Conservation (phyloP, 2,113 vertebrate genomes). For the Aspidoscelis tigris region DNA sequence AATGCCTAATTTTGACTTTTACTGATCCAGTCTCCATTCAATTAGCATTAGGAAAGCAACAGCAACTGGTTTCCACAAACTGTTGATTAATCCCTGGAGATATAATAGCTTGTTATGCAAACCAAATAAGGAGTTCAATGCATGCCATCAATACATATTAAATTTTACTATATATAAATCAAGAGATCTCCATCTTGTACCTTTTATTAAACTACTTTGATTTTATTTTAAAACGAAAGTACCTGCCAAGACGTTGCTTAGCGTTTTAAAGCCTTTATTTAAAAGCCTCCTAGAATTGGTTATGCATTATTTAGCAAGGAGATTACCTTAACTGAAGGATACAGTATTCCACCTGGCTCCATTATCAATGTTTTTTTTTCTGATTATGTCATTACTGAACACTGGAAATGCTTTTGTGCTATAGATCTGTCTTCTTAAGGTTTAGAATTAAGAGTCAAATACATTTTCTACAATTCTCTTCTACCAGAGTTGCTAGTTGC, state of each 20-base stretch:
- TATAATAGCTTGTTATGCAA: background rate
- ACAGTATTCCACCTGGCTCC: background rate
- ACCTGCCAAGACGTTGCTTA: background rate
- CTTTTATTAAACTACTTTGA: background rate
- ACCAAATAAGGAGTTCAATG: background rate
- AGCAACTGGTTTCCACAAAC: background rate
- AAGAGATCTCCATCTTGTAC: too few species aligned
- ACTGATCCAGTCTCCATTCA: background rate
- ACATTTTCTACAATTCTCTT: too few species aligned
- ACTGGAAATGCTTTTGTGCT: background rate
- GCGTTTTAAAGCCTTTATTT: background rate
- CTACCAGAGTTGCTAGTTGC: background rate
- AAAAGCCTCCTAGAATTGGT: background rate
- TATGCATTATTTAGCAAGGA: slow-evolving; percentile 22
- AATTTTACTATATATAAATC: too few species aligned
- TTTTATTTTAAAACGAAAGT: slow-evolving; percentile 13
- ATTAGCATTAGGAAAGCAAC: background rate
- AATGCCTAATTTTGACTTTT: background rate
- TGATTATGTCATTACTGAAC: background rate
- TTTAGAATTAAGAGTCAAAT: background rate
- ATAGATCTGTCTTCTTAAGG: background rate
- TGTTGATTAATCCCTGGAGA: background rate
- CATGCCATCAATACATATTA: too few species aligned
- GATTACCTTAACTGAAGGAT: background rate
- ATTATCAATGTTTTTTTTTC: background rate